Evolutionary conservation across 2,888 invertebrate species (phyloP).

Genomic region (Trichogramma dendrolimi): DNA sequence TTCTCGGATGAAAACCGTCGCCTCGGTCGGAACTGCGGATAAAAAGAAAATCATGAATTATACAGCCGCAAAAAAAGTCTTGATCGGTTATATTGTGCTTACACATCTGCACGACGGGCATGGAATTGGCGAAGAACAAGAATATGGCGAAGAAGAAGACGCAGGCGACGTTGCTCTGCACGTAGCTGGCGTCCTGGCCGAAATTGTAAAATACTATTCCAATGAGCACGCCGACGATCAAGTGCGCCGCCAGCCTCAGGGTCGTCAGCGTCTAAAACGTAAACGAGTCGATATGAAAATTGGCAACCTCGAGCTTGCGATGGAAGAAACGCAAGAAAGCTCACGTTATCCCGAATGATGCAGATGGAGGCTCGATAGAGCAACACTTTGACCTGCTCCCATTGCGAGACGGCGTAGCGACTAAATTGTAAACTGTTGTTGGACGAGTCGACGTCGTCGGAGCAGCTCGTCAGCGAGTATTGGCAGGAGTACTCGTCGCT

Average conservation of each 20-base stretch:
- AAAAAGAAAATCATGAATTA: not conserved
- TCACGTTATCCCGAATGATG: slow-evolving; percentile 51
- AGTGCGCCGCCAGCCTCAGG: slow-evolving; percentile 56
- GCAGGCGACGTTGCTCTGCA: slow-evolving; percentile 58
- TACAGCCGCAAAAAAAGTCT: not conserved
- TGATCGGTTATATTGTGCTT: slow-evolving; percentile 37
- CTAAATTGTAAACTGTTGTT: not conserved
- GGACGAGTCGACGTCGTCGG: not conserved
- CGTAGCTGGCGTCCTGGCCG: slow-evolving; percentile 57
- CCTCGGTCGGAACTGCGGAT: slow-evolving; percentile 68
- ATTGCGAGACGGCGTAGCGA: slow-evolving; percentile 38
- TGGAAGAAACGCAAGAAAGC: slow-evolving; percentile 21
- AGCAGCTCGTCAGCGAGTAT: not conserved
- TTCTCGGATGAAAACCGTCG: slow-evolving; percentile 68
- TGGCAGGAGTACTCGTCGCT: not conserved
- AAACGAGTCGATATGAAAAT: not conserved
- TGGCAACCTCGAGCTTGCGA: not conserved
- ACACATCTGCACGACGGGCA: slow-evolving; percentile 64
- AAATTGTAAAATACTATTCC: slow-evolving; percentile 60
- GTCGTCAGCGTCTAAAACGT: slow-evolving; percentile 48
- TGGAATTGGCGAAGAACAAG: slow-evolving; percentile 61
- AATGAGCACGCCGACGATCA: slow-evolving; percentile 57
- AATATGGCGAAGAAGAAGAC: slow-evolving; percentile 62
- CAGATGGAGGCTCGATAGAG: slow-evolving; percentile 53
- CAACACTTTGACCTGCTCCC: slow-evolving; percentile 53